These are phyloP conservation scores for Zosterops hypoxanthus DNA, from an alignment of 2,113 vertebrate species.

Conservation along the genomic window DNA sequence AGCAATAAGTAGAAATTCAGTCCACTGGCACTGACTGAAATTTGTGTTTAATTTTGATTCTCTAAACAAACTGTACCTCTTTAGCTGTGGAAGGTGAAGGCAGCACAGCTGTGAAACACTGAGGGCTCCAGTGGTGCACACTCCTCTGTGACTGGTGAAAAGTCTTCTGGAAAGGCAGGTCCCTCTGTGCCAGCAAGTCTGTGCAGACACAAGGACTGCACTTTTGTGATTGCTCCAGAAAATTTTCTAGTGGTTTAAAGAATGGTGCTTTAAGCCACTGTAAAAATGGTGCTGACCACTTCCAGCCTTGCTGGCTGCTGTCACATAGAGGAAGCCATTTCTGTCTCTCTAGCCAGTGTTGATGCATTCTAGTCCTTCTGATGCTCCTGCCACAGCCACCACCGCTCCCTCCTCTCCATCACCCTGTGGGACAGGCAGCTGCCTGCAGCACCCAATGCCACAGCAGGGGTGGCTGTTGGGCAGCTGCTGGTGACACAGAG, in stretches of 20 bases:
- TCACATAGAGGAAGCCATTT: background rate
- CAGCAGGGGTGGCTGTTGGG: background rate
- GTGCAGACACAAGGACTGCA: background rate
- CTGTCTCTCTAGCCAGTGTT: background rate
- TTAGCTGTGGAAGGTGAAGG: background rate
- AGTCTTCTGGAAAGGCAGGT: background rate
- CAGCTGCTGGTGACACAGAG: background rate
- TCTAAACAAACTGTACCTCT: background rate
- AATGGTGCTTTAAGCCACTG: background rate
- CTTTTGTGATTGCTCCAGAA: background rate
- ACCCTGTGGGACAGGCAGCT: background rate
- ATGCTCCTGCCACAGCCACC: background rate
- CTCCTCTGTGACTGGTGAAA: background rate
- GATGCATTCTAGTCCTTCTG: background rate
- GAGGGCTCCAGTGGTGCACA: rapidly evolving
- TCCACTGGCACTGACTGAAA: background rate
- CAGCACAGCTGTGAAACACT: background rate
- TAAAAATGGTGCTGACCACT: background rate
- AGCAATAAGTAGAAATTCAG: background rate
- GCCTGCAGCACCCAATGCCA: background rate
- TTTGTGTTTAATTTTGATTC: background rate
- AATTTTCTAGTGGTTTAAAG: background rate
- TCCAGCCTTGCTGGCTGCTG: background rate
- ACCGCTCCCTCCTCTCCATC: background rate
- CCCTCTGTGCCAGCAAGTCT: background rate